Conservation (phyloP, 2,797 vertebrate genomes). For the Morelia viridis region DNA sequence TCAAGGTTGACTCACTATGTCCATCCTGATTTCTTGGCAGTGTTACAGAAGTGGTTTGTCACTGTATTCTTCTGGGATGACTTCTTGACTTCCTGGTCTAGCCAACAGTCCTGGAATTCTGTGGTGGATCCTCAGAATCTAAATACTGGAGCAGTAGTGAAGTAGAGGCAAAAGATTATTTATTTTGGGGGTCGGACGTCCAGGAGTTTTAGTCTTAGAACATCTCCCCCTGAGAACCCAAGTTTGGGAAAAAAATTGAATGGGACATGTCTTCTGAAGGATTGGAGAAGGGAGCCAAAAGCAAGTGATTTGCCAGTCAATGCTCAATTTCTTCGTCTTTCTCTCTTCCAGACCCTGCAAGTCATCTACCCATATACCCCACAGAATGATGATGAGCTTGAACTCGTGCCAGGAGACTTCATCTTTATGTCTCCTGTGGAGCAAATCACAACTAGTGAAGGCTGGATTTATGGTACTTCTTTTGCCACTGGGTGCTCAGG, state of each 20-base stretch:
- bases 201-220: neutral
- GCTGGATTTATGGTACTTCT: conserved; percentile 94
- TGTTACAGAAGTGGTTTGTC: neutral
- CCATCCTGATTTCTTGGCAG: neutral
- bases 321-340: neutral
- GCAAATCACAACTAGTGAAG: conserved; percentile 91
- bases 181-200: neutral
- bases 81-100: neutral
- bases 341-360: conserved; percentile 84
- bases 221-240: neutral
- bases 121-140: neutral
- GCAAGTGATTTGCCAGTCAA: neutral
- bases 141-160: neutral
- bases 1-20: neutral
- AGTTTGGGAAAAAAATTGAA: neutral
- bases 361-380: conserved; percentile 96
- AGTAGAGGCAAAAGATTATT: neutral
- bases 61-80: neutral
- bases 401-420: conserved; percentile 91
- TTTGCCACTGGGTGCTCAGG: conserved; percentile 89
- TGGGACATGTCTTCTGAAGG: neutral
- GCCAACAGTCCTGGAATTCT: neutral
- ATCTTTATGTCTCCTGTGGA: conserved; percentile 95
- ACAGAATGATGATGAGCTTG: conserved; percentile 96
- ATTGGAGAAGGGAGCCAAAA: neutral